These are phyloP conservation scores for Polyergus mexicanus DNA, from an alignment of 1,140 invertebrate species.

Conservation along the genomic window DNA sequence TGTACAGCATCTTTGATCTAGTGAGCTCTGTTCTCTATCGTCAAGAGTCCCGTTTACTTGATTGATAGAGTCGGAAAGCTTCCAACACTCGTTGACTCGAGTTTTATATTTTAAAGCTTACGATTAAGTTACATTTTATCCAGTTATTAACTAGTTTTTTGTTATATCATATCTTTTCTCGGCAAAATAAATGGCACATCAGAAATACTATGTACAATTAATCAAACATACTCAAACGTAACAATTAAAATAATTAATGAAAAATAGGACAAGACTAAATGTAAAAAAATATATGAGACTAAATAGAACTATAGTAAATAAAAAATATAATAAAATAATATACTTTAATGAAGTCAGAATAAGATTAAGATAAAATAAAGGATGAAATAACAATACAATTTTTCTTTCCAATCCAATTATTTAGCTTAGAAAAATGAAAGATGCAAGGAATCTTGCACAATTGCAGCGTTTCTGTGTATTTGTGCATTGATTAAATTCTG, in stretches of 20 bases:
- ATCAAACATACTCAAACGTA: not conserved
- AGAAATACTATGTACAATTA: slow-evolving; percentile 23
- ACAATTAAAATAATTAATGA: slow-evolving; percentile 1
- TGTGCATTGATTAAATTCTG: slow-evolving; percentile 77
- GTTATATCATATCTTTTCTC: not conserved
- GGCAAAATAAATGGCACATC: slow-evolving; percentile 46
- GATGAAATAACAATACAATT: not conserved
- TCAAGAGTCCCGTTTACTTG: not conserved
- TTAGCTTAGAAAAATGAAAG: slow-evolving; percentile 29
- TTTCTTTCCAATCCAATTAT: not conserved
- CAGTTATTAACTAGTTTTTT: slow-evolving; percentile 52
- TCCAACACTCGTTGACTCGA: slow-evolving; percentile 10
- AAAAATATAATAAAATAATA: not conserved
- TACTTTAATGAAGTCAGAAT: not conserved
- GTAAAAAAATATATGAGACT: not conserved
- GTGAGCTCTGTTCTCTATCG: slow-evolving; percentile 41
- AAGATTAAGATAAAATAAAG: slow-evolving; percentile 6
- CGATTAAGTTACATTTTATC: slow-evolving; percentile 29
- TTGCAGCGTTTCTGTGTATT: slow-evolving; percentile 63
- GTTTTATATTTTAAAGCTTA: slow-evolving; percentile 27
- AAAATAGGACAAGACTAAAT: not conserved
- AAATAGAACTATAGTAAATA: not conserved
- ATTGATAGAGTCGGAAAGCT: slow-evolving; percentile 39
- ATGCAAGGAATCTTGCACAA: slow-evolving; percentile 45
- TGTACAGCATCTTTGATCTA: slow-evolving; percentile 34